Base-by-base conservation (phyloP, 1,140 invertebrate genomes). In the Heliconius nattereri region DNA sequence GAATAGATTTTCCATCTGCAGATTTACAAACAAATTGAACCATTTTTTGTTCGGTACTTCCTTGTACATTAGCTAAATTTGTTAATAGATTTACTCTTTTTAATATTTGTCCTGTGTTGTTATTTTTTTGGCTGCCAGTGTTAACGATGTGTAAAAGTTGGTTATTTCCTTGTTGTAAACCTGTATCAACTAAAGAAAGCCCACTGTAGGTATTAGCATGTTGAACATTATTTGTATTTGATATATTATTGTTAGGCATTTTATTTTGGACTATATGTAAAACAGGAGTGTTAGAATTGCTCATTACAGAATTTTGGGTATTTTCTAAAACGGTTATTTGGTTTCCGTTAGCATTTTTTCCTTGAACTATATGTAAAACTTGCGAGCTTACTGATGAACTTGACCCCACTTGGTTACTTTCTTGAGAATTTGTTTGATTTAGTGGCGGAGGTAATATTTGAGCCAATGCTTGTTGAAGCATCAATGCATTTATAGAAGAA, bases 21-120 rank as follows among this genome's bases (percentile, higher is more conserved):
- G 95, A 95, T 91, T 96, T 96, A 85, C 95, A 96, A 71, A 96
- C 95, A 87, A 96, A 96, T 83, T 95, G 94, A 11, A 95, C 89
- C 93, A 95, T 94, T 86, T 95, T 95, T 82, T 95, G 94, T 71
- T 95, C 94, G 81, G 90, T 94, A 20, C 88, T 86, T n/a, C 94
- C 92, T 87, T 94, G 94, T 20, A 90, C 89, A 84, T 94, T 94
- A 26, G 93, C 84, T 8, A 95, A 83, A 83, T 94, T 95, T 1
- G 94, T 94, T 49, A 95, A 81, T n/a, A 95, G 86, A 80, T 95
- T 95, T 1, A 95, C 94, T 81, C 93, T 86, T 86, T 95, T 95
- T 1, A 95, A 79, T 35, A 95, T 81, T 75, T 94, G 94, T 3
- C 89, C 88, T 8, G 92, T 75, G 35, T 84, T 87, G 78, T 84